Evolutionary conservation across 2,797 vertebrate genomes (phyloP), one percentile per base, ranked within the genome.

Genomic region (Rhyacichthys aspro): DNA sequence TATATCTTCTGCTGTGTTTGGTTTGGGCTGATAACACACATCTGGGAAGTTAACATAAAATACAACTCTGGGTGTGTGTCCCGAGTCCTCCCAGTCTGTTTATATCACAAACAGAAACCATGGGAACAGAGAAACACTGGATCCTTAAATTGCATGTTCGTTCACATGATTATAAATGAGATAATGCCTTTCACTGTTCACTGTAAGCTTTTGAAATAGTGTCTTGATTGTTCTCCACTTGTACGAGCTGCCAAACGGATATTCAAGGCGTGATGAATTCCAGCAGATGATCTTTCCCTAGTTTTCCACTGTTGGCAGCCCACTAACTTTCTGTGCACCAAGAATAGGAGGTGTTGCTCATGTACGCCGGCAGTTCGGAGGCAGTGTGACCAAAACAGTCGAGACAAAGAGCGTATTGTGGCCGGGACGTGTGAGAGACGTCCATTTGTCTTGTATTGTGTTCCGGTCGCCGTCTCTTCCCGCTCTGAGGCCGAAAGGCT

Each of bases 201-300:
- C 62, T 59, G 53, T 45, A 61, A 34, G 33, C 58, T 70, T 75
- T 70, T 72, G 77, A 82, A 86, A 89, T 87, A 88, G 68, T 81
- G 70, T 83, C 62, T 70, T 69, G 79, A 88, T 89, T 89, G 88
- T 89, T 86, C 81, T 85, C 63, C 65, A 75, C 45, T 72, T 11
- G 34, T 50, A 61, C 3, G 3, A 57, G 71, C 83, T 87, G 87
- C 83, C 83, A 89, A 79, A 74, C 63, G 59, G 75, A 87, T 77
- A 75, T 79, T 80, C 59, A 63, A 65, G 48, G 71, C 76, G 61
- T 62, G 75, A 82, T 81, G 82, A 85, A 67, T 64, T 72, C 63
- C 4, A 58, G 74, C 76, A 71, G 69, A 86, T 82, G 76, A 84
- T 70, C 64, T 83, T 71, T 67, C 67, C 74, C 65, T 69, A 71